Percentiles rank a stretch among this genome's conserved stretches.
Evolutionary conservation across 2,113 vertebrate genomes (phyloP).

Genomic region (Cinclus mexicanus): DNA sequence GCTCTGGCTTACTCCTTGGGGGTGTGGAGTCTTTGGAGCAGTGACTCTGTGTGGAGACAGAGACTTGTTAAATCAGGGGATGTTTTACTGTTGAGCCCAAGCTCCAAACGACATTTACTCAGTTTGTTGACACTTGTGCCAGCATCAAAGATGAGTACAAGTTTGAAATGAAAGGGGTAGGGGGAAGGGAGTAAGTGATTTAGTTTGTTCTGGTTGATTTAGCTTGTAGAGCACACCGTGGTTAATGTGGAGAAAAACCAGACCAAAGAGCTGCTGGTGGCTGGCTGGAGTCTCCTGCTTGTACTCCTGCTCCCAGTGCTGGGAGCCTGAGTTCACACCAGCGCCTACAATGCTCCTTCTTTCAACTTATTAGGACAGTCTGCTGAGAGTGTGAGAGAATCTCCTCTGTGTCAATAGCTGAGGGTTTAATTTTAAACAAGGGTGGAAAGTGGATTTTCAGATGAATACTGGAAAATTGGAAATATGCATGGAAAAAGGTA

Average conservation of each 20-base stretch:
- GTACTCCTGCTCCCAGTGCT: accelerated
- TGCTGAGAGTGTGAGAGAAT: neutral
- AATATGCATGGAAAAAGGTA: neutral
- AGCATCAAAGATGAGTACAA: neutral
- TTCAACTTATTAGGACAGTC: neutral
- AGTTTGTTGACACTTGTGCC: neutral
- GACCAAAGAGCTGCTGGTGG: neutral
- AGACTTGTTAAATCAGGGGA: neutral
- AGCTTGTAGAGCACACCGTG: neutral
- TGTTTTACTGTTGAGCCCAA: neutral
- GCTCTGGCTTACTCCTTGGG: neutral
- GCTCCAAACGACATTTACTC: accelerated
- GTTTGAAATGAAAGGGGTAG: neutral
- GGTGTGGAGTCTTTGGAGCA: neutral
- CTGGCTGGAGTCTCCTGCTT: neutral
- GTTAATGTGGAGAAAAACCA: neutral
- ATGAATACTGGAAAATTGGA: constrained; percentile 16
- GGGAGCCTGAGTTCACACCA: neutral
- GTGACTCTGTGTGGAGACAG: neutral
- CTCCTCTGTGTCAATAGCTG: neutral
- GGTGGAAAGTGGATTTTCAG: neutral
- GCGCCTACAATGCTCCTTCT: neutral
- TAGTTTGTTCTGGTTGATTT: neutral
- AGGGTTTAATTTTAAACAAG: neutral
- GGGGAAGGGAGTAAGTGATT: neutral